Evolutionary conservation across 2,888 invertebrate genomes (phyloP), one percentile per base, ranked within the genome.

Genomic region (Piscicola geometra): DNA sequence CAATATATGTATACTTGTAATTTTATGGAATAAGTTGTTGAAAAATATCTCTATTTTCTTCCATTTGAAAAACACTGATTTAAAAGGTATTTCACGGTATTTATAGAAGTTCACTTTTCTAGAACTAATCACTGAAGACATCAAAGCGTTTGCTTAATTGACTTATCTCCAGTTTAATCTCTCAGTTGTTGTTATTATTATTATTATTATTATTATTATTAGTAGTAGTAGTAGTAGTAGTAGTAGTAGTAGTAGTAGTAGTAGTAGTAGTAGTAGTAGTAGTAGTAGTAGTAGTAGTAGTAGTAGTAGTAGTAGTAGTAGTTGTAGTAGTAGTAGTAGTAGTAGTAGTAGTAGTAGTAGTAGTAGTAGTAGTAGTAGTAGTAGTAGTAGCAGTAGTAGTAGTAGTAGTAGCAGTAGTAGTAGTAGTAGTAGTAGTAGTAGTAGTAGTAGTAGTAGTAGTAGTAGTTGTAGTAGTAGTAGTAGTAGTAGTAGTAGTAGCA

Each of bases 201-300:
- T 15, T 47, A 47, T 15, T 47, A 47, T 47, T 47, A 15, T 47
- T 47, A 47, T 47, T 47, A n/a, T n/a, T n/a, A n/a, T n/a, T n/a
- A n/a, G 69, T 69, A 69, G 69, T 69, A 69, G 69, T 69, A 69
- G 69, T 69, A 69, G 69, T 69, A 69, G 69, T 69, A 69, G 69
- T 69, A 69, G 69, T 69, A 69, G 69, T 69, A 69, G 69, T 69
- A 69, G 69, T 69, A 69, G 69, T 69, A 69, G 69, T 69, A 69
- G 69, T 69, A 69, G 69, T 69, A 69, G 69, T 69, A 69, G 69
- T 69, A 69, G 69, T 32, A 30, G 12, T 66, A 30, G 66, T 30
- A 66, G 30, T 66, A 2, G 28, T 64, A 64, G 64, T 64, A 69
- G 69, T 69, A 35, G 69, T 69, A 35, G 69, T 33, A 35, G 69